Conservation (phyloP, 2,888 invertebrate genomes). For the Brassicogethes aeneus region DNA sequence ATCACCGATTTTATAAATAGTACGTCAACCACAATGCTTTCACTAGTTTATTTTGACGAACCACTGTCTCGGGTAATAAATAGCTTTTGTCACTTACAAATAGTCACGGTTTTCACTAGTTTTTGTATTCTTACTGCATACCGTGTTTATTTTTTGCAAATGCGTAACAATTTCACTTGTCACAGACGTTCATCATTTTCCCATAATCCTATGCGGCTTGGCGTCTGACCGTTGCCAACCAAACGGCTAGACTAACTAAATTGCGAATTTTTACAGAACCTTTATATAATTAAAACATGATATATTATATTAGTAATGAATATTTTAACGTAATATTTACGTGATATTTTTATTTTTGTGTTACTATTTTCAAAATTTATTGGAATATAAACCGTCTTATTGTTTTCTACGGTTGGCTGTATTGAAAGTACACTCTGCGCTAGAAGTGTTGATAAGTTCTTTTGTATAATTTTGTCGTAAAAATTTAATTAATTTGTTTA, state of each 20-base stretch:
- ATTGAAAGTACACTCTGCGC: background rate
- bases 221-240: slow-evolving; percentile 39
- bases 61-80: background rate
- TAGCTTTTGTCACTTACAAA: background rate
- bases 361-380: no score
- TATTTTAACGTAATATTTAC: no score
- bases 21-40: slow-evolving; percentile 3
- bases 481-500: no score
- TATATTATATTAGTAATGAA: no score
- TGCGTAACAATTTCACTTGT: slow-evolving; percentile 36
- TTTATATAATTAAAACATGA: no score
- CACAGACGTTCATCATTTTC: slow-evolving; percentile 39
- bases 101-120: background rate
- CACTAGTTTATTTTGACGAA: background rate
- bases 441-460: background rate
- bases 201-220: slow-evolving; percentile 36
- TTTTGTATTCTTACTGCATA: slow-evolving; percentile 8
- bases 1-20: slow-evolving; percentile 18
- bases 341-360: no score
- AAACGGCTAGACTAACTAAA: no score
- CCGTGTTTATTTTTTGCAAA: slow-evolving; percentile 29
- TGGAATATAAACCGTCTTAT: background rate
- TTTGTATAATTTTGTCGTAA: no score
- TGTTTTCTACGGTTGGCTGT: background rate
- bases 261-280: no score